phyloP scores from a whole-genome alignment of 2,113 vertebrate species.

The Pseudolaguvia tuberculata region DNA sequence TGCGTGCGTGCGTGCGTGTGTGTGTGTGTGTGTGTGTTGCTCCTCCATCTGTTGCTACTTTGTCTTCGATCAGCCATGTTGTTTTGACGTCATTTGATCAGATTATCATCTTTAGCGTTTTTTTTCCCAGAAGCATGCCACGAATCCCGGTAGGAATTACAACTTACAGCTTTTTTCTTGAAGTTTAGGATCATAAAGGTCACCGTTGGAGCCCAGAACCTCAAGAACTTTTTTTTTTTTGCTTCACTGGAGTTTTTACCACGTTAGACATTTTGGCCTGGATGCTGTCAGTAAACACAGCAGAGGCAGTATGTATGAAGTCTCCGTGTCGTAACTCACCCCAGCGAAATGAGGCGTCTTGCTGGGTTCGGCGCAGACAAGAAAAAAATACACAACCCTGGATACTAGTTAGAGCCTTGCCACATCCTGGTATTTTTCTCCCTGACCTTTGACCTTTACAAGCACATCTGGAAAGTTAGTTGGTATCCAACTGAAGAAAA shows the following conservation, averaged over 20 bases:
- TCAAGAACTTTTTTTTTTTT: conserved; percentile 20
- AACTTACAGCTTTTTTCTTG: background rate
- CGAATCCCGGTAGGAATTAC: background rate
- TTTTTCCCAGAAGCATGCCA: background rate
- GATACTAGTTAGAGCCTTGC: conserved; percentile 69
- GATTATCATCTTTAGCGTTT: background rate
- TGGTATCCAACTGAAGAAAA: conserved; percentile 69
- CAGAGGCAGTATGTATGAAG: conserved; percentile 66
- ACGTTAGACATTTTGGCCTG: conserved; percentile 64
- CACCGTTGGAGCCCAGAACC: conserved; percentile 45
- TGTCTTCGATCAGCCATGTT: background rate
- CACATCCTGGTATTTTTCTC: conserved; percentile 95
- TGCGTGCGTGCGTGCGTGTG: no score
- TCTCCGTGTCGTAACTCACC: conserved; percentile 77
- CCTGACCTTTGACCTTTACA: conserved; percentile 79
- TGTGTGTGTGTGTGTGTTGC: no score
- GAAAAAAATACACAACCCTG: conserved; percentile 73
- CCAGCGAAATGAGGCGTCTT: conserved; percentile 75
- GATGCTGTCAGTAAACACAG: conserved; percentile 67
- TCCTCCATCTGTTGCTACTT: background rate
- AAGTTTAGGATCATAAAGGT: conserved; percentile 35
- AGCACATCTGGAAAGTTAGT: conserved; percentile 95
- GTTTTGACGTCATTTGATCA: background rate
- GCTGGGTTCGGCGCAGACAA: conserved; percentile 75
- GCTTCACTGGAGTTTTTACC: conserved; percentile 62